phyloP scores from a whole-genome alignment of 1,140 invertebrate species.

The Drosophila aff. region DNA sequence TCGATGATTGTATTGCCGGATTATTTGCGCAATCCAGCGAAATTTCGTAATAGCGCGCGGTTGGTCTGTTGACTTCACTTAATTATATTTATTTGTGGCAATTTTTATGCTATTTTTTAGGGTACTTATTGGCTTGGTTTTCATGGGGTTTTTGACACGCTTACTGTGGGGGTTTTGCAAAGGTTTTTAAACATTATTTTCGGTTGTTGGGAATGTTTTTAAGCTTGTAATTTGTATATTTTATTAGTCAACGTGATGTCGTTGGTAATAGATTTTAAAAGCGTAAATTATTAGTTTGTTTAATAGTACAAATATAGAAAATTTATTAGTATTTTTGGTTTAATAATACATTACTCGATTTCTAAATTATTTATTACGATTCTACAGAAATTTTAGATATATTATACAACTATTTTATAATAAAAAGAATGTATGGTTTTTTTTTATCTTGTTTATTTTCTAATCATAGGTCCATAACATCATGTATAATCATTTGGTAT shows the following conservation, averaged over 20 bases:
- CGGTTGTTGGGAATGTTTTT: background rate
- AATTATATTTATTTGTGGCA: conserved; percentile 70
- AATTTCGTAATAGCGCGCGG: conserved; percentile 45
- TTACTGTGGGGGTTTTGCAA: conserved; percentile 14
- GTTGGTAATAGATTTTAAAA: background rate
- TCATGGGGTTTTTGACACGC: conserved; percentile 20
- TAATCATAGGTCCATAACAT: background rate
- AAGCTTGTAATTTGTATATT: background rate
- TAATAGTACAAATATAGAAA: too few relatives aligned
- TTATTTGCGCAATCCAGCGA: conserved; percentile 62
- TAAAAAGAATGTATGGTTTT: background rate
- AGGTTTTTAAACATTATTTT: conserved; percentile 17
- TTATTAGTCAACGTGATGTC: background rate
- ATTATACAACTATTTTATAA: background rate
- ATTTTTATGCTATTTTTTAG: conserved; percentile 47
- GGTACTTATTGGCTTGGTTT: conserved; percentile 27
- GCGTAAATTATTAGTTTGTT: too few relatives aligned
- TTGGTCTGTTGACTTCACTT: conserved; percentile 47
- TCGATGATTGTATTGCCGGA: conserved; percentile 52
- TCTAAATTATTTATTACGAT: background rate
- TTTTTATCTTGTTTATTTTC: background rate
- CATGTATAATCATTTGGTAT: background rate
- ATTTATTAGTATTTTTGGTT: background rate
- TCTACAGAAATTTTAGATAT: background rate
- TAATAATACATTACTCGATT: background rate